phyloP scores from a whole-genome alignment of 2,113 vertebrate species.

The Erpornis zantholeuca region DNA sequence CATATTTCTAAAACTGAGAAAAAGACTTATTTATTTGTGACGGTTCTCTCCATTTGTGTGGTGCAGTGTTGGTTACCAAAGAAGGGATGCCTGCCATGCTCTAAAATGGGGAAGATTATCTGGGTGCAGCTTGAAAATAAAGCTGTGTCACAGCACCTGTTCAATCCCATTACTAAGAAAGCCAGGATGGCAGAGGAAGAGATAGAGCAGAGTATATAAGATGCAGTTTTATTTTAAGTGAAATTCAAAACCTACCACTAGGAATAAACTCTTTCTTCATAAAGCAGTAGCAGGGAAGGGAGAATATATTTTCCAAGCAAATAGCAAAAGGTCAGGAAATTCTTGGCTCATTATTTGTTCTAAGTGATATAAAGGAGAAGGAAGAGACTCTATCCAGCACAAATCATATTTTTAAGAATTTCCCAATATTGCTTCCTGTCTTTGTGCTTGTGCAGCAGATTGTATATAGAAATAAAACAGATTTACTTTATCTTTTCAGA shows the following conservation, averaged over 20 bases:
- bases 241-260: neutral
- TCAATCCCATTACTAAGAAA: neutral
- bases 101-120: neutral
- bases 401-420: conserved; percentile 29
- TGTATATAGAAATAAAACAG: conserved; percentile 7
- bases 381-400: neutral
- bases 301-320: neutral
- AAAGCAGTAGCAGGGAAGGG: neutral
- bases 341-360: neutral
- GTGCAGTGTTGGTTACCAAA: neutral
- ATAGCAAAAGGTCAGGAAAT: conserved; percentile 5
- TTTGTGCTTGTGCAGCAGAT: neutral
- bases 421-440: conserved; percentile 35
- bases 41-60: neutral
- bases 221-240: neutral
- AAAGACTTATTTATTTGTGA: neutral
- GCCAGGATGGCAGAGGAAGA: neutral
- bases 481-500: conserved; percentile 40
- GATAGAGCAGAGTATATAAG: neutral
- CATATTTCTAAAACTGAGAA: neutral
- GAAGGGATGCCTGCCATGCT: neutral
- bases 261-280: neutral
- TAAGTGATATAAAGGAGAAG: neutral
- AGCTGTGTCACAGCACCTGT: neutral
- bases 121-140: neutral